phyloP scores from a whole-genome alignment of 2,113 vertebrate species.

The Mus pahari region DNA sequence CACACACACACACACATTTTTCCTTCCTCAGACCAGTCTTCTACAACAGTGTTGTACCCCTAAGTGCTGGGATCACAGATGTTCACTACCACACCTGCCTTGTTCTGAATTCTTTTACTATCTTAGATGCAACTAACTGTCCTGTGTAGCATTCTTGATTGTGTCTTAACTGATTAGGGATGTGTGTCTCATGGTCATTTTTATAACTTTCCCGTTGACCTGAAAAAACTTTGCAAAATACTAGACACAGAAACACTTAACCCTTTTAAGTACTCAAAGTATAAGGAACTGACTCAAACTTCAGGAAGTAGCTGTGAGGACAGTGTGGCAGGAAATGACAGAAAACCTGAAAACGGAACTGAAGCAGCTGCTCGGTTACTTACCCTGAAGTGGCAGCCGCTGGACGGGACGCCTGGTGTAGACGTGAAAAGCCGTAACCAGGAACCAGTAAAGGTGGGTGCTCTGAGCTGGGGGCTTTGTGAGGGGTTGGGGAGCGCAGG shows the following conservation, averaged over 20 bases:
- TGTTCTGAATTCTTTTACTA: neutral
- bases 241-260: neutral
- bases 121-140: neutral
- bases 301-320: constrained; percentile 80
- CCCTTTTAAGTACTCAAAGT: constrained; percentile 57
- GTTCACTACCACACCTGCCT: neutral
- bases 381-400: constrained; percentile 50
- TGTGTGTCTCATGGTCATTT: neutral
- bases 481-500: neutral
- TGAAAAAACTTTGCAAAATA: constrained; percentile 52
- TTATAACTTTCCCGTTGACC: neutral
- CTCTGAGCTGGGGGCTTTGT: neutral
- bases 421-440: neutral
- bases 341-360: constrained; percentile 82
- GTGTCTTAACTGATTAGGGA: neutral
- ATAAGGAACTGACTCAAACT: constrained; percentile 81
- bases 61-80: neutral
- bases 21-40: neutral
- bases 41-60: neutral
- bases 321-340: constrained; percentile 82
- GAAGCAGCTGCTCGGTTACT: constrained; percentile 62
- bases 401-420: neutral
- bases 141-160: neutral
- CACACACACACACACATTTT: neutral
- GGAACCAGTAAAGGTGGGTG: constrained; percentile 65